A percentile compares a stretch with the other conserved stretches of the same genome.
phyloP scores from a whole-genome alignment of 92 coral and sea anemone species.

The Umimayanthus chanpuru region DNA sequence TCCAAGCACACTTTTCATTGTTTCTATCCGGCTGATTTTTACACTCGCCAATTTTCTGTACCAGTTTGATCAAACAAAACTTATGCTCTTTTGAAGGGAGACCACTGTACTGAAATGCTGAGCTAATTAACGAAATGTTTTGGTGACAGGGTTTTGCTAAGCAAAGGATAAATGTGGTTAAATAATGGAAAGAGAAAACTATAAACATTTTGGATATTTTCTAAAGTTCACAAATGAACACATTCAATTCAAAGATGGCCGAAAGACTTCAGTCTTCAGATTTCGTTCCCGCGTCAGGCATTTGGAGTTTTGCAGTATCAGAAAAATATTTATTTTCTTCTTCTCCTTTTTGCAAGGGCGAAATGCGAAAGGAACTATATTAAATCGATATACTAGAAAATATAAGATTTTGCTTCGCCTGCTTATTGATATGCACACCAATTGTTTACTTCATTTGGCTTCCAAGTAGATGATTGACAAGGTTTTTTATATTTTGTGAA shows the following conservation, averaged over 20 bases:
- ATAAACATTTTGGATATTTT: not conserved
- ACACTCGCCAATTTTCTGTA: not conserved
- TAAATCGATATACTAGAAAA: not conserved
- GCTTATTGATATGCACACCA: not conserved
- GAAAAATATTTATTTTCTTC: too few relatives aligned
- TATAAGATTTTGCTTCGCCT: not conserved
- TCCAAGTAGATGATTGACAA: not conserved
- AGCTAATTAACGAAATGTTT: not conserved
- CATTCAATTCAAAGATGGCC: not conserved
- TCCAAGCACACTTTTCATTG: not conserved
- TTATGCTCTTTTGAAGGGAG: not conserved
- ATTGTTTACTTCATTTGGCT: not conserved
- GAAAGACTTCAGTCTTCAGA: not conserved
- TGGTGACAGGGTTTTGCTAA: not conserved
- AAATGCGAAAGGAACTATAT: not conserved
- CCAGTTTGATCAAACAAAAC: not conserved
- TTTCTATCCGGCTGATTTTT: conserved; percentile 22
- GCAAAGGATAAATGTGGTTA: not conserved
- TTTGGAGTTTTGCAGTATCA: not conserved
- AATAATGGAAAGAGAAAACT: not conserved
- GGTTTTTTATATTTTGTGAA: not conserved
- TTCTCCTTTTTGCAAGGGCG: not conserved
- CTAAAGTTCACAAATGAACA: not conserved
- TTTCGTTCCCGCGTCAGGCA: not conserved
- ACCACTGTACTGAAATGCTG: not conserved